Evolutionary conservation across 1,140 invertebrate species (phyloP), one percentile per base, ranked within the genome.

Genomic region (Centruroides sculpturatus): DNA sequence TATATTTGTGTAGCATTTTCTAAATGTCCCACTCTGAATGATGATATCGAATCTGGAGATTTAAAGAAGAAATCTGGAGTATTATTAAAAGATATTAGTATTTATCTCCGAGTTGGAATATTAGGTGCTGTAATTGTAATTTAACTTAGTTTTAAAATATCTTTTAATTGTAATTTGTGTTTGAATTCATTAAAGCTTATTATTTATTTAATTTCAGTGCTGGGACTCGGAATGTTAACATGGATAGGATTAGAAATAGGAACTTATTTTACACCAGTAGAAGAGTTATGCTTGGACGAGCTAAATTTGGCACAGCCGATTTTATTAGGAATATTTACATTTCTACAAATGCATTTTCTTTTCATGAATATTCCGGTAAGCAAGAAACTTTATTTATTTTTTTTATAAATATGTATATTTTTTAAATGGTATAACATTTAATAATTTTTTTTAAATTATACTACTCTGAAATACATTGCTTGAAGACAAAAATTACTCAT

Each of bases 261-360:
- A 11, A 82, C 81, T 77, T 77, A 81, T 64, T 79, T 80, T 49
- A 80, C 80, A 71, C 41, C 41, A 1, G 78, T 81, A 75, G 75
- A 80, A 61, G 69, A 73, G 12, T 62, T 64, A 35, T 83, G 81
- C 63, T 73, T 80, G 47, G 78, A 76, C 63, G 78, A 81, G 63
- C 74, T 82, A 13, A 74, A 81, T 57, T 79, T 81, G 47, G 76
- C 82, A 3, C 80, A 82, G 70, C 82, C 82, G 2, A 75, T 83
- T n/a, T 69, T 84, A 10, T 81, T 82, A 55, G 79, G 81, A n/a
- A 73, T 82, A 53, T 84, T 84, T 70, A 83, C 82, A 3, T 84
- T 85, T 65, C 71, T 82, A 34, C 83, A 84, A 70, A 82, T 84
- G 76, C 82, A 84, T 68, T 84, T 84, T 69, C 75, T 84, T 12